A percentile compares a stretch with the other conserved stretches of the same genome.
Evolutionary conservation across 2,888 invertebrate genomes (phyloP).

Genomic region (Melipona beecheii): DNA sequence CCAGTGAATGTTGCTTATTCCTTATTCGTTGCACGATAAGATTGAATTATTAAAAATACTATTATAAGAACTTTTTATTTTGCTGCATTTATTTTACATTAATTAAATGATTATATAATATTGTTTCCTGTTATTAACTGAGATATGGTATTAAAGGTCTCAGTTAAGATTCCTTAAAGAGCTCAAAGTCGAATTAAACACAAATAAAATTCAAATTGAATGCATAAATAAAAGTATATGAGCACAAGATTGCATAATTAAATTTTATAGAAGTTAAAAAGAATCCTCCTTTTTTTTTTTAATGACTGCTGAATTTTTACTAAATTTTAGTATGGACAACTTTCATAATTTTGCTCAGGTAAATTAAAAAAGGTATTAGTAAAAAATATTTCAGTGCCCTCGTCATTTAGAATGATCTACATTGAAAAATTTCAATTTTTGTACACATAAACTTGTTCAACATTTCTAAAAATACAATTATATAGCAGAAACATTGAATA

Average conservation of each 20-base stretch:
- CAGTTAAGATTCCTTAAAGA: slow-evolving; percentile 44
- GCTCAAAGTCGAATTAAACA: background rate
- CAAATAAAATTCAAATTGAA: background rate
- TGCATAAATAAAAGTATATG: background rate
- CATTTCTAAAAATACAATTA: background rate
- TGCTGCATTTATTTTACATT: background rate
- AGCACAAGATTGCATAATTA: slow-evolving; percentile 39
- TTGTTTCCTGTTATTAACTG: slow-evolving; percentile 51
- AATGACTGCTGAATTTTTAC: background rate
- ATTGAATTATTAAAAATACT: background rate
- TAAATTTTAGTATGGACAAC: background rate
- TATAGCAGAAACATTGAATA: background rate
- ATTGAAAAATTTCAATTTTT: background rate
- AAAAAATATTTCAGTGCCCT: background rate
- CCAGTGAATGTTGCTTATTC: background rate
- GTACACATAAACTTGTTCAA: background rate
- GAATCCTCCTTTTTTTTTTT: background rate
- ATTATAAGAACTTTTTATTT: background rate
- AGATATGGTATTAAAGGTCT: slow-evolving; percentile 68
- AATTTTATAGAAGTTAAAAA: background rate
- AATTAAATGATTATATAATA: background rate
- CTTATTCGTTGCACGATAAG: slow-evolving; percentile 7
- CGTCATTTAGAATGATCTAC: background rate
- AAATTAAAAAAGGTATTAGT: too few species aligned
- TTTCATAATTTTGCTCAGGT: too few species aligned